phyloP scores from a whole-genome alignment of 2,797 vertebrate species.

The Peromyscus eremicus region DNA sequence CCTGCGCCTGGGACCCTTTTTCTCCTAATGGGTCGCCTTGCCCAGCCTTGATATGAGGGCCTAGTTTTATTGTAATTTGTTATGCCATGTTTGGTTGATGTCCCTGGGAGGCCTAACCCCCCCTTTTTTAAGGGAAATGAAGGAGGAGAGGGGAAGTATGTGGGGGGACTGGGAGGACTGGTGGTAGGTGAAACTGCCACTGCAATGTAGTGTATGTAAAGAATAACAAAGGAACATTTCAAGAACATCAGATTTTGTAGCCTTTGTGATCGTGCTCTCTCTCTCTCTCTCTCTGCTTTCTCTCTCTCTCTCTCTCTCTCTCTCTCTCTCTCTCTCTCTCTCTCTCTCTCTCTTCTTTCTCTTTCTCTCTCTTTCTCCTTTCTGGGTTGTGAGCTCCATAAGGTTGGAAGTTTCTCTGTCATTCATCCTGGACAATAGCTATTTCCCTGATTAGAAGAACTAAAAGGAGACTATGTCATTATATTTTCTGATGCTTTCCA shows the following conservation, averaged over 20 bases:
- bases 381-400: background rate
- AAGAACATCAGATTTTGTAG: background rate
- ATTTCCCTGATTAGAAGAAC: background rate
- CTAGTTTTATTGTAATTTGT: background rate
- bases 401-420: background rate
- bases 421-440: background rate
- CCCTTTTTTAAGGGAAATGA: background rate
- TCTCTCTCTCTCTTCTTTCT: too few species aligned
- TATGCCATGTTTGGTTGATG: background rate
- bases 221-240: too few species aligned
- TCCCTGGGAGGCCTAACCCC: background rate
- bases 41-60: background rate
- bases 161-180: background rate
- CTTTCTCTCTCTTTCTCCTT: background rate
- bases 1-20: background rate
- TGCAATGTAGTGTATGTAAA: too few species aligned
- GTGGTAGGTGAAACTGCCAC: background rate
- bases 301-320: background rate
- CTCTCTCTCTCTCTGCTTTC: background rate
- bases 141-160: background rate
- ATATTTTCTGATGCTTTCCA: constrained; percentile 41
- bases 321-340: background rate
- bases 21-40: background rate
- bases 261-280: background rate
- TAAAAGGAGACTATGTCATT: constrained; percentile 36